Evolutionary conservation across 2,797 vertebrate genomes (phyloP), one percentile per base, ranked within the genome.

Genomic region (Avahi laniger): DNA sequence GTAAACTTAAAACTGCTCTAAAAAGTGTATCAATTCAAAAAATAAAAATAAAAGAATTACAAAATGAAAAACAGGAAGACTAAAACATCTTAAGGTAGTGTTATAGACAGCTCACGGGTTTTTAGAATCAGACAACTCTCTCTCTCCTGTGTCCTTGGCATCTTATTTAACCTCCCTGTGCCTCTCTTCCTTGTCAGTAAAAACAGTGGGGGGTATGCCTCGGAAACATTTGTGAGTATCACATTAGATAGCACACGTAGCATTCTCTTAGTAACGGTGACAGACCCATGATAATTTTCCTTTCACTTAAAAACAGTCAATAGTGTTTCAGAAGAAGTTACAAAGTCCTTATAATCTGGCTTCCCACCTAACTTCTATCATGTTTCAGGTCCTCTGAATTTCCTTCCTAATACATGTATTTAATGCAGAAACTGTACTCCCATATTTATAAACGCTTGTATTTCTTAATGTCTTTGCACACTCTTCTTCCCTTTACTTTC

Each of bases 31-130:
- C 13, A 81, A 59, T 80, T 50, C 17, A 30, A 33, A 70, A 70
- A 84, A 24, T 59, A 7, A 28, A 65, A 43, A 50, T 61, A 24
- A 73, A 80, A 82, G 50, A 48, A 59, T 28, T 63, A 38, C 2
- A 2, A 93, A 87, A 78, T 59, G 2, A 85, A 97, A 97, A 94
- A 75, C 54, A 22, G 65, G 52, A 69, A 95, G 52, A 93, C 11
- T 33, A 5, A 96, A 96, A 67, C 57, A 88, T 88, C 17, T 46
- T 70, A 69, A 54, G 33, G 1, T 75, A 30, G 18, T 65, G 1
- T 52, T 63, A 61, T 12, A 59, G 52, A 90, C 20, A 73, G 13
- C 20, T 78, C 7, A 18, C 63, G 33, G 8, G 24, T 81, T 54
- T 65, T 81, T 76, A 91, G 48, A 94, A 91, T 67, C 57, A 65